Evolutionary conservation across 2,888 invertebrate species (phyloP).

Genomic region (Lacanobia oleracea): DNA sequence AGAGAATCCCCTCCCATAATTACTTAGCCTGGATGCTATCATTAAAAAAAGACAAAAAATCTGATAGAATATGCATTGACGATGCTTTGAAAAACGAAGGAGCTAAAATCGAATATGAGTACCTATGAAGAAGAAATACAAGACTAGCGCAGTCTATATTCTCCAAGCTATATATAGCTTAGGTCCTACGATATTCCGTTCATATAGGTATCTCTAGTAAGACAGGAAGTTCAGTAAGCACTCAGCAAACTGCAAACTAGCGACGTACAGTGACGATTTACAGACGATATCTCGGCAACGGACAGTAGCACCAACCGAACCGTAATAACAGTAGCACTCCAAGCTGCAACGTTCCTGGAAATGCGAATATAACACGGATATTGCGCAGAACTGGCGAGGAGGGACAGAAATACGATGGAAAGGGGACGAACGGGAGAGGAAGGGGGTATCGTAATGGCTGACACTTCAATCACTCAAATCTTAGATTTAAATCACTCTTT

Average conservation of each 20-base stretch:
- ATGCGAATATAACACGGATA: constrained; percentile 32
- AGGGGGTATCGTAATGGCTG: background rate
- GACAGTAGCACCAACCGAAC: background rate
- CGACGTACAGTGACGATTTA: constrained; percentile 12
- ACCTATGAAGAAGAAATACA: too few species aligned
- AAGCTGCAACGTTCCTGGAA: constrained; percentile 25
- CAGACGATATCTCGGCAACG: constrained; percentile 11
- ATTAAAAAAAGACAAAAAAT: too few species aligned
- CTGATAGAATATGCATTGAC: background rate
- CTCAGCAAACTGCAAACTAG: too few species aligned
- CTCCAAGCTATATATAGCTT: too few species aligned
- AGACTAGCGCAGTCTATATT: background rate
- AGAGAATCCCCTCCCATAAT: background rate
- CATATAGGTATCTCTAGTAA: too few species aligned
- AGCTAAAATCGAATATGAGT: too few species aligned
- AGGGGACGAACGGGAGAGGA: background rate
- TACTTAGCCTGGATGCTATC: background rate
- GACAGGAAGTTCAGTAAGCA: background rate
- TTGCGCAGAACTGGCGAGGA: constrained; percentile 23
- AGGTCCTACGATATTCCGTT: too few species aligned
- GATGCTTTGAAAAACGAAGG: background rate
- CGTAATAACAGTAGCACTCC: constrained; percentile 20
- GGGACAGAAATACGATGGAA: constrained; percentile 20
- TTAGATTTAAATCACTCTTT: too few species aligned
- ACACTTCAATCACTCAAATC: background rate